Evolutionary conservation across 2,797 vertebrate genomes (phyloP), one percentile per base, ranked within the genome.

Genomic region (Mastacembelus armatus): DNA sequence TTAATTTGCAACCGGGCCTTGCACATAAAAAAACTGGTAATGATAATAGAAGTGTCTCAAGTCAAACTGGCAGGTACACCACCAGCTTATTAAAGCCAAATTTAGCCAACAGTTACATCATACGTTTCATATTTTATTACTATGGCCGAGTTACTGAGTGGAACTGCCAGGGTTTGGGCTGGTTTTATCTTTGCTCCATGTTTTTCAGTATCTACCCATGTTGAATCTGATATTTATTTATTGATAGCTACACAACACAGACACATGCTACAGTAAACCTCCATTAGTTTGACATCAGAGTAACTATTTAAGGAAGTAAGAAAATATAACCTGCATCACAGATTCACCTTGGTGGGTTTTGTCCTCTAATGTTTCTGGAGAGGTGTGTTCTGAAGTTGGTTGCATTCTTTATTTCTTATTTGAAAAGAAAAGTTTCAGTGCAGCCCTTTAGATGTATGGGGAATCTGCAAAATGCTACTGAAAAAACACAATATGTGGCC

Each of bases 371-470:
- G n/a, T 61, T 40, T 51, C 0, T 29, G 8, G 9, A 59, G n/a
- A n/a, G n/a, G n/a, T n/a, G n/a, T n/a, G n/a, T n/a, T n/a, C n/a
- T n/a, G n/a, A n/a, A n/a, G n/a, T n/a, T n/a, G n/a, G n/a, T n/a
- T n/a, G n/a, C n/a, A n/a, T n/a, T n/a, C n/a, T n/a, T n/a, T n/a
- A n/a, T n/a, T n/a, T n/a, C n/a, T n/a, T n/a, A n/a, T n/a, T n/a
- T n/a, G n/a, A n/a, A n/a, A n/a, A n/a, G n/a, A n/a, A 9, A 69
- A 18, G 54, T 49, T 60, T 22, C 54, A 32, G 6, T 59, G 29
- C 36, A 38, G 44, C 45, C 51, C 19, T 24, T 67, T 7, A 62
- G 14, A 45, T 16, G 40, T 29, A 10, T 10, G 40, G 4, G 40
- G 11, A 22, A 35, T 35, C 29, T 61, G 50, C 12, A 63, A 40